Conservation (phyloP, 2,888 invertebrate genomes). For the Mimas tiliae region DNA sequence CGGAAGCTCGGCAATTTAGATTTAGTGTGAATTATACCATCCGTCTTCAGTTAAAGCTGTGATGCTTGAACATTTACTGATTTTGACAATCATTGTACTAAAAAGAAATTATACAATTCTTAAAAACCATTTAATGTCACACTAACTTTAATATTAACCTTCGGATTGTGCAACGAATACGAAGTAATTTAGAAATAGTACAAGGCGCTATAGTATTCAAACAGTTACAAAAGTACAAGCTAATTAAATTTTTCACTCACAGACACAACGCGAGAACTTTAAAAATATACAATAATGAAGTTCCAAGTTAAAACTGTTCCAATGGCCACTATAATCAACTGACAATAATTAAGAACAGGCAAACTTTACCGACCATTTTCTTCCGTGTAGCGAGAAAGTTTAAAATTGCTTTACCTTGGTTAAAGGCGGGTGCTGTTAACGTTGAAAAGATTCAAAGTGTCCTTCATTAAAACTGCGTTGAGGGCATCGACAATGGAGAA, state of each 20-base stretch:
- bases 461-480: conserved; percentile 74
- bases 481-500: conserved; percentile 65
- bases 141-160: too few relatives aligned
- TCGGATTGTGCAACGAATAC: too few relatives aligned
- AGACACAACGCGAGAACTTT: conserved; percentile 5
- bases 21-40: too few relatives aligned
- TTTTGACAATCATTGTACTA: too few relatives aligned
- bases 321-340: conserved; percentile 60
- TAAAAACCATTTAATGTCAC: too few relatives aligned
- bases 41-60: too few relatives aligned
- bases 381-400: conserved; percentile 62
- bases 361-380: conserved; percentile 62
- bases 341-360: conserved; percentile 67
- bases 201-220: neutral
- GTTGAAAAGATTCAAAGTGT: conserved; percentile 70
- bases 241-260: conserved; percentile 2
- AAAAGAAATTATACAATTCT: too few relatives aligned
- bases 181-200: too few relatives aligned
- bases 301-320: conserved; percentile 40
- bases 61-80: too few relatives aligned
- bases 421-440: conserved; percentile 55
- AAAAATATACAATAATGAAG: conserved; percentile 43
- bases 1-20: too few relatives aligned
- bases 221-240: neutral
- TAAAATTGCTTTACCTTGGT: conserved; percentile 67